Conservation (phyloP, 2,113 vertebrate species). For the Catharus minimus region DNA sequence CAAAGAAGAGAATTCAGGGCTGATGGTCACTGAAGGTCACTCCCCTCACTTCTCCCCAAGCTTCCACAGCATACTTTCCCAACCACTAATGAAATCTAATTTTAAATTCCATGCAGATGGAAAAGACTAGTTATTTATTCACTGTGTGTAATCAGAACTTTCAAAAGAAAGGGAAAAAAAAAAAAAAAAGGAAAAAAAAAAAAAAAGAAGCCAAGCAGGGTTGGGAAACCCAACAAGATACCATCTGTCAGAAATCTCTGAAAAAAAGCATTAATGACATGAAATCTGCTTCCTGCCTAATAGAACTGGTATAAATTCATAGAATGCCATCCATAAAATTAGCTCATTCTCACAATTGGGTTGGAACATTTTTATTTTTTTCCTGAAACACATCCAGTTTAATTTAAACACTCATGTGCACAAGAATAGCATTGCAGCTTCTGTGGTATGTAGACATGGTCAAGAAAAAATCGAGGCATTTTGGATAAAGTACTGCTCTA, state of each 20-base stretch:
- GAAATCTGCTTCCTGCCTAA: neutral
- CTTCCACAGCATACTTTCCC: neutral
- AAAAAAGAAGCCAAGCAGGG: neutral
- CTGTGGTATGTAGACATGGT: slow-evolving; percentile 11
- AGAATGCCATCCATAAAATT: neutral
- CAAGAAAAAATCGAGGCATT: neutral
- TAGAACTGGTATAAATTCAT: slow-evolving; percentile 1
- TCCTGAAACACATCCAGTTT: neutral
- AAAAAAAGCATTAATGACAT: neutral
- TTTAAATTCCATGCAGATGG: slow-evolving; percentile 24
- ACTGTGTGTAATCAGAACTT: neutral
- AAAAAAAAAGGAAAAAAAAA: neutral
- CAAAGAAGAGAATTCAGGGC: neutral
- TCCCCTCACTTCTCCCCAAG: neutral
- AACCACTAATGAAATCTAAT: neutral
- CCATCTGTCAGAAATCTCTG: neutral
- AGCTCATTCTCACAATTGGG: neutral
- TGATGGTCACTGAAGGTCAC: slow-evolving; percentile 3
- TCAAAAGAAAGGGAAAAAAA: neutral
- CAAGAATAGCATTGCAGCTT: slow-evolving; percentile 32
- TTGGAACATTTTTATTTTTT: neutral
- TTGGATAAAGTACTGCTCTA: neutral
- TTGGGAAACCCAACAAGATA: neutral
- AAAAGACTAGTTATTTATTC: slow-evolving; percentile 3
- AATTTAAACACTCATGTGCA: neutral